phyloP scores from a whole-genome alignment of 2,797 vertebrate genomes.

The Onychomys arenicola region DNA sequence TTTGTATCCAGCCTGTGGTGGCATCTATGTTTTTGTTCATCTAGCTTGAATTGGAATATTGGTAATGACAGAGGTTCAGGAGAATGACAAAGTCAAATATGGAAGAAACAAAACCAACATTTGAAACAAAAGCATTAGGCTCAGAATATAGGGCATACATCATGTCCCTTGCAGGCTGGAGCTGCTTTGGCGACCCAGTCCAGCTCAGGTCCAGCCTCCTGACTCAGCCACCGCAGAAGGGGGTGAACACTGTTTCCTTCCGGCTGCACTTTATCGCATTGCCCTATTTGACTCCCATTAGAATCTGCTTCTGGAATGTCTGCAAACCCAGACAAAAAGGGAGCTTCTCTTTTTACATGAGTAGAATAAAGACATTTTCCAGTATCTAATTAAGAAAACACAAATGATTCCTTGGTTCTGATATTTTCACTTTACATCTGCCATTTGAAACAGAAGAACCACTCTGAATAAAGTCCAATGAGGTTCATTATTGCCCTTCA shows the following conservation, averaged over 20 bases:
- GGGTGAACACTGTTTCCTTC: background rate
- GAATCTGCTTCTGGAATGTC: constrained; percentile 59
- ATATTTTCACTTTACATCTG: constrained; percentile 38
- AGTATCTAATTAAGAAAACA: background rate
- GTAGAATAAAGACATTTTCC: background rate
- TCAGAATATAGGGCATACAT: background rate
- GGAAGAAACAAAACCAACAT: background rate
- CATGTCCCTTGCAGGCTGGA: background rate
- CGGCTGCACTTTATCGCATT: background rate
- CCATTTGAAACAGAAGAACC: background rate
- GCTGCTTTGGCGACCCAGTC: no score
- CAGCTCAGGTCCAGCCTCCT: background rate
- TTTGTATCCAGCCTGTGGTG: background rate
- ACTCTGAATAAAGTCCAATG: background rate
- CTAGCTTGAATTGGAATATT: background rate
- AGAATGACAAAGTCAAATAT: background rate
- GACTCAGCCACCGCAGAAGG: background rate
- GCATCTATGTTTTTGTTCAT: background rate
- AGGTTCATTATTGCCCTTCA: background rate
- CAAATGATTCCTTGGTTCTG: background rate
- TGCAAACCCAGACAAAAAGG: constrained; percentile 19
- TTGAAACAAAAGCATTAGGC: background rate
- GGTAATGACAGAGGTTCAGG: background rate
- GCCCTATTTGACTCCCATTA: constrained; percentile 36
- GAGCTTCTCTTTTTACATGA: constrained; percentile 18